These are phyloP conservation scores for Eledone cirrhosa DNA, from an alignment of 2,888 invertebrate species.

Conservation along the genomic window DNA sequence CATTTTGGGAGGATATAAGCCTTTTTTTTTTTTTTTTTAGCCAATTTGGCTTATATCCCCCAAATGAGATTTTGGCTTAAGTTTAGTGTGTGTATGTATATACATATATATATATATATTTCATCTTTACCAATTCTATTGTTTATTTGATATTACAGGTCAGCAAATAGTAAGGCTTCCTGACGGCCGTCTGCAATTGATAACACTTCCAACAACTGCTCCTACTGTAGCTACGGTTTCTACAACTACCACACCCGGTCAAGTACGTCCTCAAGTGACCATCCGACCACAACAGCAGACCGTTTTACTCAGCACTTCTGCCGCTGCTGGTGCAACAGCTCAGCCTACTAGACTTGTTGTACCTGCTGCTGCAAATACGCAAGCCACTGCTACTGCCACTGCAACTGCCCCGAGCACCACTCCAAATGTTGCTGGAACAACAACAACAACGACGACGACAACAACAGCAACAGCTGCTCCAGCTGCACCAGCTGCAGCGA, in stretches of 20 bases:
- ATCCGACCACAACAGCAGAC: slow-evolving; percentile 41
- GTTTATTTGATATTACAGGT: slow-evolving; percentile 48
- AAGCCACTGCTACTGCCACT: slow-evolving; percentile 26
- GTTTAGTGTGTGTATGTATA: too few species aligned
- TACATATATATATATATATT: too few species aligned
- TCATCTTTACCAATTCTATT: too few species aligned
- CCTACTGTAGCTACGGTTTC: slow-evolving; percentile 35
- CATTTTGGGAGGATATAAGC: too few species aligned
- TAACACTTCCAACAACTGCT: slow-evolving; percentile 67
- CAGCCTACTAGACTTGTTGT: slow-evolving; percentile 42
- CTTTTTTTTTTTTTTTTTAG: too few species aligned
- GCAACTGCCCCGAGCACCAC: slow-evolving; percentile 22
- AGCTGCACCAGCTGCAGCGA: background rate
- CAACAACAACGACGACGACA: slow-evolving; percentile 10
- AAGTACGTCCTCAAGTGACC: slow-evolving; percentile 29
- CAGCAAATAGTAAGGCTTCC: slow-evolving; percentile 93
- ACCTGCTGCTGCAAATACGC: slow-evolving; percentile 37
- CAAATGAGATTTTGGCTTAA: too few species aligned
- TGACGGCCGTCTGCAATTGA: slow-evolving; percentile 89
- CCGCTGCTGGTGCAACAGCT: slow-evolving; percentile 34
- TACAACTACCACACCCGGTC: slow-evolving; percentile 31
- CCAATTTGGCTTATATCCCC: too few species aligned
- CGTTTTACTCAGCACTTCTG: slow-evolving; percentile 32
- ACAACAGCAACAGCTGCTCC: slow-evolving; percentile 14
- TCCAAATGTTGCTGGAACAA: slow-evolving; percentile 17